These are phyloP conservation scores for Zonitis immaculata DNA, from an alignment of 2,888 invertebrate genomes.

Conservation along the genomic window DNA sequence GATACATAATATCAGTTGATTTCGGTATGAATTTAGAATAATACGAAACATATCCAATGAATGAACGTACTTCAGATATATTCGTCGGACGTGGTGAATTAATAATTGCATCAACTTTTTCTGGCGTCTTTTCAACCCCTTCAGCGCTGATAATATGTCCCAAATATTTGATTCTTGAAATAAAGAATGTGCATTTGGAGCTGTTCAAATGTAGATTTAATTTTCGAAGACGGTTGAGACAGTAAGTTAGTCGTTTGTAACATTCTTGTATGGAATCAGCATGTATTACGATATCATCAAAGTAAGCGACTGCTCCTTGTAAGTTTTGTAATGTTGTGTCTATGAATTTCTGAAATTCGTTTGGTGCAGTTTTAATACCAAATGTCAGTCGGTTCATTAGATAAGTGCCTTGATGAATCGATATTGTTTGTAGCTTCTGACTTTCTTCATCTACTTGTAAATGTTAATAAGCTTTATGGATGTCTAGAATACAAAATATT, in stretches of 20 bases:
- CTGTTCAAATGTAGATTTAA: slow-evolving; percentile 7
- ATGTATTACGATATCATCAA: slow-evolving; percentile 24
- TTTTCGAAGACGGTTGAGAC: neutral
- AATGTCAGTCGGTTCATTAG: slow-evolving; percentile 23
- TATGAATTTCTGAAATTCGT: slow-evolving; percentile 25
- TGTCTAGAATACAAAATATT: neutral
- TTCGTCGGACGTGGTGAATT: slow-evolving; percentile 9
- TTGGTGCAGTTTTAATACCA: slow-evolving; percentile 27
- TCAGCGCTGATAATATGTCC: slow-evolving; percentile 5
- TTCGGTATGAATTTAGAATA: slow-evolving; percentile 19
- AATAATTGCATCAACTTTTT: slow-evolving; percentile 10
- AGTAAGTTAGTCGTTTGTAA: neutral
- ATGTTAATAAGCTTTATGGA: neutral
- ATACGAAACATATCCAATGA: slow-evolving; percentile 12
- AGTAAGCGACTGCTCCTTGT: slow-evolving; percentile 18
- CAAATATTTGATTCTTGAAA: slow-evolving; percentile 14
- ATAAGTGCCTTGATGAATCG: slow-evolving; percentile 28
- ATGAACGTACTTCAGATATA: slow-evolving; percentile 6
- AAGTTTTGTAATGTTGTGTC: slow-evolving; percentile 21
- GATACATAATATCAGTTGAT: slow-evolving; percentile 9
- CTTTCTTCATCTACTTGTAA: neutral
- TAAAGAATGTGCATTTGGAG: neutral
- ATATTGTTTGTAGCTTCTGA: slow-evolving; percentile 8
- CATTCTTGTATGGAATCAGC: slow-evolving; percentile 17
- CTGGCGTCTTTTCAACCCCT: slow-evolving; percentile 3